Conservation (phyloP, 2,797 vertebrate species). For the Coranthus polyacanthus region DNA sequence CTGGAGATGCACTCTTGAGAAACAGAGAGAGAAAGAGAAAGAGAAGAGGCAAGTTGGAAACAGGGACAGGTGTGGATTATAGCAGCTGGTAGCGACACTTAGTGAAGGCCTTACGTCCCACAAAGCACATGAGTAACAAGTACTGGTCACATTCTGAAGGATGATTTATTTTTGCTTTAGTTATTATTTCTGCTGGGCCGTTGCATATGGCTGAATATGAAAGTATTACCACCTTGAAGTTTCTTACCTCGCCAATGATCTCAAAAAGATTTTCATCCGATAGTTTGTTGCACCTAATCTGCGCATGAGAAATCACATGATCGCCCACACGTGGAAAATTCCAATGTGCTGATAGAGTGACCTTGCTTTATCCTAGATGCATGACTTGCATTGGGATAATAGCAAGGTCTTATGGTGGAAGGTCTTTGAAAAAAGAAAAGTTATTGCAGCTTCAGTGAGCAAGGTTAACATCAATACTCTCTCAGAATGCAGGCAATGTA, state of each 20-base stretch:
- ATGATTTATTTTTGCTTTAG: slow-evolving; percentile 12
- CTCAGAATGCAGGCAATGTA: neutral
- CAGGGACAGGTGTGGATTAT: too few species aligned
- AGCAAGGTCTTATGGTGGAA: slow-evolving; percentile 33
- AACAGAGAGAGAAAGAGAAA: too few species aligned
- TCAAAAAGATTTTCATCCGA: slow-evolving; percentile 38
- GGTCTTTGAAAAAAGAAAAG: slow-evolving; percentile 27
- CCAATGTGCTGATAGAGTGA: slow-evolving; percentile 46
- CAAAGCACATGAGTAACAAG: too few species aligned
- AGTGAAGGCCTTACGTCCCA: too few species aligned
- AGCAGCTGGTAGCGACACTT: too few species aligned
- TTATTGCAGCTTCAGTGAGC: neutral
- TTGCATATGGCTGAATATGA: neutral
- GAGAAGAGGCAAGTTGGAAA: too few species aligned
- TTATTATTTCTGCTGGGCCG: slow-evolving; percentile 5
- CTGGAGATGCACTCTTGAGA: too few species aligned
- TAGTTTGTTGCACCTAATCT: slow-evolving; percentile 24
- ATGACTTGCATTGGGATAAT: slow-evolving; percentile 50
- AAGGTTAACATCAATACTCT: slow-evolving; percentile 25
- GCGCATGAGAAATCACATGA: slow-evolving; percentile 12
- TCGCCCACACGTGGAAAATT: slow-evolving; percentile 30
- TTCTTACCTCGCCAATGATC: slow-evolving; percentile 34
- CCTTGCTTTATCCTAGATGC: slow-evolving; percentile 57
- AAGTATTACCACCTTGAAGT: too few species aligned
- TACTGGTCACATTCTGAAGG: slow-evolving; percentile 4